Evolutionary conservation across 1,140 invertebrate genomes (phyloP), one percentile per base, ranked within the genome.

Genomic region (Lepidurus arcticus): DNA sequence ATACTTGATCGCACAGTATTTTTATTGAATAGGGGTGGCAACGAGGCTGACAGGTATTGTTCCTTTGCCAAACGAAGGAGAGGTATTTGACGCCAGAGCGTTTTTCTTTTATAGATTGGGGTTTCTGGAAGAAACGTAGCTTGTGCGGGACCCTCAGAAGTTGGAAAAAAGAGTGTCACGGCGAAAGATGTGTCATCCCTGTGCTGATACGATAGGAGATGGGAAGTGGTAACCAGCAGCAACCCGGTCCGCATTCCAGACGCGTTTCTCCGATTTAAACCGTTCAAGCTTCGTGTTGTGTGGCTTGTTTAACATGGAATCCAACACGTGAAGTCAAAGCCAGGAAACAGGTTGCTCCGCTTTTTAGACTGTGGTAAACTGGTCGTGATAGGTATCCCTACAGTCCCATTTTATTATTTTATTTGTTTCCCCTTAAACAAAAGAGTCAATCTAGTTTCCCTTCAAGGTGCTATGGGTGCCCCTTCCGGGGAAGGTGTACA

Each of bases 21-120:
- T 65, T 65, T 65, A 65, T 65, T 65, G 53, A 65, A 65, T 65
- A 65, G 53, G 21, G 53, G 53, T 65, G 53, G 53, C 53, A 65
- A 65, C 53, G 53, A 65, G 53, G 53, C 53, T 65, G 53, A 65
- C 53, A 65, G n/a, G 53, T 65, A 65, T 65, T 65, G 53, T 65
- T 21, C 53, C 13, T 65, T 34, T 34, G 13, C 6, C 16, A 16
- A 21, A 65, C 3, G 53, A 65, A 65, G 16, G 53, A 65, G 21
- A 13, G 53, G 53, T 21, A 16, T 65, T 65, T 65, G 53, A 65
- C 53, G 53, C 53, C 53, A 65, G 16, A 65, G 53, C 13, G 53
- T 65, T 13, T 21, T 9, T 21, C 6, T 65, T 65, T 65, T 65
- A 9, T 9, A 21, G 21, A n/a, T 13, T 65, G 6, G 53, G 53